Percentiles rank a stretch among this genome's conserved stretches.
Evolutionary conservation across 2,113 vertebrate genomes (phyloP).

Genomic region (Perca flavescens): DNA sequence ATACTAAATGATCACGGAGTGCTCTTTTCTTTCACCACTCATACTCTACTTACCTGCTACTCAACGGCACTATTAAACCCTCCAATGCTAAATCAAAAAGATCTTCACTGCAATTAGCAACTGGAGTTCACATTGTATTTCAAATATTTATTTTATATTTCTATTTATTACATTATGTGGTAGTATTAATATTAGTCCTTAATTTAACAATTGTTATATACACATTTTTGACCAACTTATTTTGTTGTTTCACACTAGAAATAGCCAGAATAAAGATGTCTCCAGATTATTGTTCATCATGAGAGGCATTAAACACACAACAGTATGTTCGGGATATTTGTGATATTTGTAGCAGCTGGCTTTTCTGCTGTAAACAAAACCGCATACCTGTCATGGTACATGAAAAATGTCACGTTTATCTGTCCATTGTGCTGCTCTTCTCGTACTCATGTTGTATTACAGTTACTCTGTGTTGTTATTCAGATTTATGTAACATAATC

Average conservation of each 20-base stretch:
- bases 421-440: constrained; percentile 72
- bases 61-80: constrained; percentile 47
- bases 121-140: constrained; percentile 62
- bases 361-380: constrained; percentile 60
- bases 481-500: constrained; percentile 70
- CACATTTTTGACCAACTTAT: constrained; percentile 50
- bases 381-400: constrained; percentile 24
- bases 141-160: constrained; percentile 78
- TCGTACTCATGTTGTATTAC: constrained; percentile 74
- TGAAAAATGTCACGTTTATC: constrained; percentile 46
- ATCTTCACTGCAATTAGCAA: constrained; percentile 39
- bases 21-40: constrained; percentile 15
- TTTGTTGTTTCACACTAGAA: constrained; percentile 54
- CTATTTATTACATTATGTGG: constrained; percentile 76
- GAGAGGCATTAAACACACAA: constrained; percentile 27
- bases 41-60: constrained; percentile 16
- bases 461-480: constrained; percentile 74
- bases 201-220: constrained; percentile 60
- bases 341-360: constrained; percentile 58
- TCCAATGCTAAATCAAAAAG: constrained; percentile 37
- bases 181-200: constrained; percentile 81
- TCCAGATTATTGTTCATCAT: constrained; percentile 40
- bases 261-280: constrained; percentile 47
- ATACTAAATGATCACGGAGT: constrained; percentile 30
- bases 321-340: constrained; percentile 39